Conservation (phyloP, 2,113 vertebrate species). For the Trachemys scripta region DNA sequence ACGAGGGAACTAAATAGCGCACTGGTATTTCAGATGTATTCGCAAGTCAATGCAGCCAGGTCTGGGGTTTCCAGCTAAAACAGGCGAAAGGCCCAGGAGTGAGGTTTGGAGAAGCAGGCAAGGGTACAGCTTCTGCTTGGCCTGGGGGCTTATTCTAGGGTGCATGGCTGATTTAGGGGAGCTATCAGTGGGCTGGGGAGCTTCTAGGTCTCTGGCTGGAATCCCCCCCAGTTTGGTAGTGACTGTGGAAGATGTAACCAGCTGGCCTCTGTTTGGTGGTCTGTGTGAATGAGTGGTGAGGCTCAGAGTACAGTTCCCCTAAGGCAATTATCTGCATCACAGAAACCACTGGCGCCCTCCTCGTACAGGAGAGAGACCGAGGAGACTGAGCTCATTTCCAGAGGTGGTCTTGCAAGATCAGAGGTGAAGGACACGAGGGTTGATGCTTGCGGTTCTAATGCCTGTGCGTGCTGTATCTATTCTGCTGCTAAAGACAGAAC, state of each 20-base stretch:
- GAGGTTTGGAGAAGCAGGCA: not conserved
- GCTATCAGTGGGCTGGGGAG: not conserved
- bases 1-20: not conserved
- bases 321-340: not conserved
- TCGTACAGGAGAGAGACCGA: not conserved
- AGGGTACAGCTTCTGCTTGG: not conserved
- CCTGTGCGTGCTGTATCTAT: not conserved
- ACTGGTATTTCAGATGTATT: not conserved
- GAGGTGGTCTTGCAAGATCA: not conserved
- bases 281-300: not conserved
- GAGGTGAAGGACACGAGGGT: not conserved
- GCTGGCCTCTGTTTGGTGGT: not conserved
- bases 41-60: not conserved
- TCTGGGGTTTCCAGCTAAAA: not conserved
- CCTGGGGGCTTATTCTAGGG: too few relatives aligned
- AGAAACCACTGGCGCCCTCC: not conserved
- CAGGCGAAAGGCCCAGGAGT: not conserved
- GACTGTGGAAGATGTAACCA: not conserved
- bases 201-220: not conserved
- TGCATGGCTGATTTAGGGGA: not conserved
- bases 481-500: not conserved
- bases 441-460: not conserved
- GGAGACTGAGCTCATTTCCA: not conserved
- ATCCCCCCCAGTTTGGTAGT: not conserved
- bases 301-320: not conserved